Conservation (phyloP, 2,888 invertebrate species). For the Neoascia interrupta region DNA sequence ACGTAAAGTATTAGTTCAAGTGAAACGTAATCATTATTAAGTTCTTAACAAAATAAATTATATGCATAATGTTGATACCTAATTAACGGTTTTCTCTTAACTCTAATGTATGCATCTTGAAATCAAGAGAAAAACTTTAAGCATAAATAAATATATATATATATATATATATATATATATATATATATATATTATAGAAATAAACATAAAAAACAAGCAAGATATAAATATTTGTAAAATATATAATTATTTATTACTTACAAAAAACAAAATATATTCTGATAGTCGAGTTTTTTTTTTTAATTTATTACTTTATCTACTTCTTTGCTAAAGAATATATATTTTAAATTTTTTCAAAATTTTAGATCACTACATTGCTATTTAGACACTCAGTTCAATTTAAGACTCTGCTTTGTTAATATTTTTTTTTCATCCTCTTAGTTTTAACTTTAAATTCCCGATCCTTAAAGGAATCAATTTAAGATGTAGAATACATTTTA, state of each 20-base stretch:
- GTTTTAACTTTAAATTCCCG: background rate
- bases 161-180: too few relatives aligned
- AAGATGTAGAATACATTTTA: constrained; percentile 1
- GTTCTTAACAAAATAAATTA: constrained; percentile 42
- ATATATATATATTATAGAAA: too few relatives aligned
- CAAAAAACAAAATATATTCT: constrained; percentile 3
- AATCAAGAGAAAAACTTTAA: constrained; percentile 5
- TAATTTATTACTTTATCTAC: background rate
- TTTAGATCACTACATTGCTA: constrained; percentile 35
- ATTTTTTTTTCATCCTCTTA: background rate
- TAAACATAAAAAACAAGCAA: constrained; percentile 15
- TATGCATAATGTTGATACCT: constrained; percentile 13
- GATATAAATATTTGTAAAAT: constrained; percentile 8
- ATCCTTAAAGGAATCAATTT: too few relatives aligned
- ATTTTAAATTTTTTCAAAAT: constrained; percentile 11
- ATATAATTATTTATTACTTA: background rate
- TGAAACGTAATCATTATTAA: background rate
- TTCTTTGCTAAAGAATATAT: background rate
- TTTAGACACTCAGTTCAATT: constrained; percentile 35
- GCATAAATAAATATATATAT: constrained; percentile 13
- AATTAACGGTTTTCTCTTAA: constrained; percentile 21
- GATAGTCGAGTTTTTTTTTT: constrained; percentile 32
- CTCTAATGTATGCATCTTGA: constrained; percentile 26
- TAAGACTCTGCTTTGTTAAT: constrained; percentile 9
- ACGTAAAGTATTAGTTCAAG: constrained; percentile 29